Evolutionary conservation across 2,888 invertebrate genomes (phyloP).

Genomic region (Idaea dimidiata): DNA sequence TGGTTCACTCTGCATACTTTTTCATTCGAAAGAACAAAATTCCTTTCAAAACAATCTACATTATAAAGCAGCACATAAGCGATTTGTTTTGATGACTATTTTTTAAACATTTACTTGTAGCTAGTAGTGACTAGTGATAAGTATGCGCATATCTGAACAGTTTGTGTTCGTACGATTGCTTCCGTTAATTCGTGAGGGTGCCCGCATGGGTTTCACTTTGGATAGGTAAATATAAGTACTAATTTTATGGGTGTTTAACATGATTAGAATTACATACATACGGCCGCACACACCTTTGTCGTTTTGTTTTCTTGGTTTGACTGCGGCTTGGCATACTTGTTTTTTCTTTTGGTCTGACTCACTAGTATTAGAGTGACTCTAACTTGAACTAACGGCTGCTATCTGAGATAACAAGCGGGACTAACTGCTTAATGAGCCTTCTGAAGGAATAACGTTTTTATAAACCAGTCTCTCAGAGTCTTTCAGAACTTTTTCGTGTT

Average conservation of each 20-base stretch:
- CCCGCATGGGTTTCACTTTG: conserved; percentile 67
- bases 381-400: too few species aligned
- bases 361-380: too few species aligned
- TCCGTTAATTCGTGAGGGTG: conserved; percentile 66
- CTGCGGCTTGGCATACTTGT: too few species aligned
- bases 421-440: too few species aligned
- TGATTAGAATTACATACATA: conserved; percentile 8
- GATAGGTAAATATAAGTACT: conserved; percentile 27
- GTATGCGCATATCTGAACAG: conserved; percentile 56
- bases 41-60: background rate
- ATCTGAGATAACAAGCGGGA: too few species aligned
- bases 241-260: conserved; percentile 37
- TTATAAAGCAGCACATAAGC: background rate
- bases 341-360: too few species aligned
- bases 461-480: too few species aligned
- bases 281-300: background rate
- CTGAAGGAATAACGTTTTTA: too few species aligned
- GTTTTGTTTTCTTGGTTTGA: background rate
- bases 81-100: background rate
- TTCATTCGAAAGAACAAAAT: too few species aligned
- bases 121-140: background rate
- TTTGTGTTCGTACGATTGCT: conserved; percentile 45
- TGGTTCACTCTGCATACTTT: too few species aligned
- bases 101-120: background rate
- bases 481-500: too few species aligned